Evolutionary conservation across 2,888 invertebrate genomes (phyloP), one percentile per base, ranked within the genome.

Genomic region (Bembecia ichneumoniformis): DNA sequence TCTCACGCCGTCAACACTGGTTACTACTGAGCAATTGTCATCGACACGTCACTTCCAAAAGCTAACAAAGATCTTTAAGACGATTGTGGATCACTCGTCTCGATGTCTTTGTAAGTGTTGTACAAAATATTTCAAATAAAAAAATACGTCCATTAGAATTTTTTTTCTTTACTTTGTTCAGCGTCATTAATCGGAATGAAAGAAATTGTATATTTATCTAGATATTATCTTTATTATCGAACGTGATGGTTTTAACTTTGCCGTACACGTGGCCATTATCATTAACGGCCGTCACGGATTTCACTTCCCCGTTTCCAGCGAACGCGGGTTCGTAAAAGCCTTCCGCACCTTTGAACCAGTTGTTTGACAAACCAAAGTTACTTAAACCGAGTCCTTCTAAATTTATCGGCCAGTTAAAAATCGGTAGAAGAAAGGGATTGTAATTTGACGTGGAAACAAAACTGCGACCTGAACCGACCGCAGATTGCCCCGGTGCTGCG

Each of bases 71-170:
- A 74, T 67, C 52, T 63, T n/a, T 61, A 68, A 71, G 81, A 82
- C 74, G 82, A 82, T 72, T 63, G 68, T 54, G 43, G 40, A 36
- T 54, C 63, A 76, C 76, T 82, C 80, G 74, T 82, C 74, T 74
- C 71, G 51, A 56, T 68, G 57, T 68, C 80, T 77, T 77, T 70
- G 17, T 28, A 46, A 9, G 16, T 47, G 11, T 11, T 20, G 16
- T 40, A 44, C 13, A 15, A 44, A 44, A 44, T 44, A 44, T 44
- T 16, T 11, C 10, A 15, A 44, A 44, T 44, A 44, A 44, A 44
- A 44, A 13, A 28, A 28, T 28, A 17, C 9, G 10, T 44, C 14
- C 14, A 44, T 16, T 16, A 11, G 16, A 44, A 15, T 10, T 11
- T 5, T 44, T 13, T 16, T 11, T 44, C 44, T 44, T 44, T 44